These are phyloP conservation scores for Paracyprichromis sp. DNA, from an alignment of 2,113 vertebrate genomes.

Conservation along the genomic window DNA sequence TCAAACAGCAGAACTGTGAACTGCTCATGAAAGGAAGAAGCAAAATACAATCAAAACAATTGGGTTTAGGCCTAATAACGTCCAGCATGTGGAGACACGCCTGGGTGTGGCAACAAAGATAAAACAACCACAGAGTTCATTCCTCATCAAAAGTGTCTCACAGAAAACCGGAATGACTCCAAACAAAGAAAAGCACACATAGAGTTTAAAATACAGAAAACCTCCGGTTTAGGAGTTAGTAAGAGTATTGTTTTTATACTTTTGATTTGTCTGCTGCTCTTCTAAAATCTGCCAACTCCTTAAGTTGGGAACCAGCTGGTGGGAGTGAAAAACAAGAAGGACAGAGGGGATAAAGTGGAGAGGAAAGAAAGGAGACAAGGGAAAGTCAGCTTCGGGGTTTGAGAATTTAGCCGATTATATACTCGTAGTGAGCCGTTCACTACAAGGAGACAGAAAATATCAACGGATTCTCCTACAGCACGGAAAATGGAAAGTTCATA, in stretches of 20 bases:
- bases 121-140: neutral
- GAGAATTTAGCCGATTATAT: neutral
- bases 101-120: neutral
- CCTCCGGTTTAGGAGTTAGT: neutral
- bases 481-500: neutral
- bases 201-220: neutral
- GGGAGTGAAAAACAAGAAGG: neutral
- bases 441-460: neutral
- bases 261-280: neutral
- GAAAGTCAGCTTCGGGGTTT: neutral
- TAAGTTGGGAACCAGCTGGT: neutral
- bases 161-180: neutral
- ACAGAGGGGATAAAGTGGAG: neutral
- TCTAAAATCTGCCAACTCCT: neutral
- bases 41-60: neutral
- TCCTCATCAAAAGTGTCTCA: neutral
- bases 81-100: neutral
- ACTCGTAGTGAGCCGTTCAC: neutral
- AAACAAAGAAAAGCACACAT: neutral
- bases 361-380: neutral
- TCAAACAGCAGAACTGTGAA: neutral
- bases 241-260: neutral
- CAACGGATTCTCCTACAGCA: neutral
- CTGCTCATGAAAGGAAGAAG: neutral
- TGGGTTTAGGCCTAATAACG: neutral